Conservation (phyloP, 2,888 invertebrate genomes). For the Eupithecia pulchellata region DNA sequence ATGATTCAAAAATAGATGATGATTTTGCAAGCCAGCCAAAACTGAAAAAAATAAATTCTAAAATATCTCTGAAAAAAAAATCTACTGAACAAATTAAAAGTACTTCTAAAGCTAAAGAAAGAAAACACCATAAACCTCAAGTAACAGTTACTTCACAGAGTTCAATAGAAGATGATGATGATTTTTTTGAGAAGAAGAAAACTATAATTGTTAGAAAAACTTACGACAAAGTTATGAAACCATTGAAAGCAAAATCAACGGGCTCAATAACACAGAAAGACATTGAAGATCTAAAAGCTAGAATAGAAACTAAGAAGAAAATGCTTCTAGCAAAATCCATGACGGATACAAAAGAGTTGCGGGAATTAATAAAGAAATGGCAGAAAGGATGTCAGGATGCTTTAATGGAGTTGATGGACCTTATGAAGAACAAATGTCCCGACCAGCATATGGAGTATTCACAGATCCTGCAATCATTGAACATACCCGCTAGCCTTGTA, state of each 20-base stretch:
- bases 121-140: slow-evolving; percentile 38
- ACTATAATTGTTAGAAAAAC: slow-evolving; percentile 71
- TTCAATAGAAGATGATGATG: slow-evolving; percentile 68
- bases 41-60: slow-evolving; percentile 46
- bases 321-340: slow-evolving; percentile 66
- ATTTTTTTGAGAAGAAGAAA: slow-evolving; percentile 65
- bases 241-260: slow-evolving; percentile 73
- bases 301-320: slow-evolving; percentile 76
- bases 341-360: slow-evolving; percentile 78
- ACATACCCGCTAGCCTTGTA: slow-evolving; percentile 77
- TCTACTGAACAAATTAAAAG: slow-evolving; percentile 37
- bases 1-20: slow-evolving; percentile 49
- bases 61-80: slow-evolving; percentile 52
- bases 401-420: slow-evolving; percentile 76
- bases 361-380: slow-evolving; percentile 81
- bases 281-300: slow-evolving; percentile 70
- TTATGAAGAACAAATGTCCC: slow-evolving; percentile 73
- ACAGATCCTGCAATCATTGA: slow-evolving; percentile 77
- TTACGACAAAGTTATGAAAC: slow-evolving; percentile 70
- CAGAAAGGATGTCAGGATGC: slow-evolving; percentile 83
- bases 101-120: slow-evolving; percentile 40
- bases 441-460: slow-evolving; percentile 76
- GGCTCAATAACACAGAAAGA: slow-evolving; percentile 78
- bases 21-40: slow-evolving; percentile 55
- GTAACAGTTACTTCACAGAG: slow-evolving; percentile 54